Evolutionary conservation across 2,888 invertebrate species (phyloP), one percentile per base, ranked within the genome.

Genomic region (Drosophila siamana): DNA sequence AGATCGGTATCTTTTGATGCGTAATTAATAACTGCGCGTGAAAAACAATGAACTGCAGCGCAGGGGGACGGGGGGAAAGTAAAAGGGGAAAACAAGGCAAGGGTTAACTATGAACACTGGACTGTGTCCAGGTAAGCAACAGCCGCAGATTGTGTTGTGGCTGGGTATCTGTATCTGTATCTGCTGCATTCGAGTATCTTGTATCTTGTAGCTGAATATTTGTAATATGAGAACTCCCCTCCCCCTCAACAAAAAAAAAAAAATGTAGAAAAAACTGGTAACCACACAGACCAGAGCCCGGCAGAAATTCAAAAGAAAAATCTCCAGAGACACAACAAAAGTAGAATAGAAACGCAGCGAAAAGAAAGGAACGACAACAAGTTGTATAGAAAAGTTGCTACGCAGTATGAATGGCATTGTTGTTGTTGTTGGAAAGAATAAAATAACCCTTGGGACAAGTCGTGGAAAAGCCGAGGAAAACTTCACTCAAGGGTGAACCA

Each of bases 1-100:
- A 72, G 83, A 83, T 83, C 88, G 88, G 80, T 72, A 88, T 88
- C 83, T 72, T 83, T 88, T 83, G 88, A 88, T 83, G 67, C 80
- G 67, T 88, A 80, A 88, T 83, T 83, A 86, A 88, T 88, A 83
- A 86, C 64, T 51, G 59, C 54, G 75, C 66, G 79, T 75, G 59
- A 77, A 69, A 71, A 63, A 61, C 56, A 59, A 62, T 52, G 30
- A 13, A 41, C 4, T 33, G 40, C 9, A 15, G 30, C 9, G 43
- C n/a, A n/a, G n/a, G n/a, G n/a, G n/a, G n/a, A n/a, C n/a, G 33
- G 48, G 57, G 30, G 19, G 16, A 41, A 26, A 60, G 26, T 5
- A 15, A 13, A 13, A 26, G 8, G 7, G 7, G 28, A 41, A 16
- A 16, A 1, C n/a, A 13, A 38, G 36, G 15, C 6, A 43, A 79